Base-by-base conservation (phyloP, 2,797 vertebrate species). In the Sebastes baramenuke region DNA sequence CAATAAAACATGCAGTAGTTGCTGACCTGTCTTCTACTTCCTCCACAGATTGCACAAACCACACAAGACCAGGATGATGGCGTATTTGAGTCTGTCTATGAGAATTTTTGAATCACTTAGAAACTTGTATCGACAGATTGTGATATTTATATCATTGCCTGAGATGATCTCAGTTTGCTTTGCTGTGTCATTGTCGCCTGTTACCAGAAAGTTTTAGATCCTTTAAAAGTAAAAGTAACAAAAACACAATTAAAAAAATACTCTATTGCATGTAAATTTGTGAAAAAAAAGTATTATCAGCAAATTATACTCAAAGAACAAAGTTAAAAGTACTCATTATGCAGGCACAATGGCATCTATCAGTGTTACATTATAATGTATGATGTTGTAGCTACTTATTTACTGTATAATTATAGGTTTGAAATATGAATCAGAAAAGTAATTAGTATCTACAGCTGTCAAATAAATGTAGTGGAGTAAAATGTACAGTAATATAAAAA, bases 41-140 rank as follows among this genome's bases (percentile, higher is more conserved):
- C 65, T 77, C 79, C 86, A 83, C 89, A 96, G 95, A 67, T 7
- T 56, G 22, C 11, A 20, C 34, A 88, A 54, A 29, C 32, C 11
- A 24, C 65, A 46, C 30, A 79, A 55, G 67, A 82, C 2, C 81
- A 85, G 75, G 84, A 91, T 0, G 90, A 95, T 60, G 88, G 77
- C 4, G 58, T 72, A 29, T 87, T 93, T 77, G 94, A 96, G 54
- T 94, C 61, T 49, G 90, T 96, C 76, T 96, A 96, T 89, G 95
- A 96, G 80, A 96, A 96, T 80, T 85, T 95, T 56, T 95, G 75
- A 95, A 38, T 76, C 12, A n/a, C 16, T 4, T 27, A 46, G 56
- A 29, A 34, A 71, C 10, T 20, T 70, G 1, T 11, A 58, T 62
- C 11, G 29, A 11, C 10, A 67, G 16, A 9, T 24, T 46, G 6